Evolutionary conservation across 2,797 vertebrate genomes (phyloP), one percentile per base, ranked within the genome.

Genomic region (Toxotes lorentzi): DNA sequence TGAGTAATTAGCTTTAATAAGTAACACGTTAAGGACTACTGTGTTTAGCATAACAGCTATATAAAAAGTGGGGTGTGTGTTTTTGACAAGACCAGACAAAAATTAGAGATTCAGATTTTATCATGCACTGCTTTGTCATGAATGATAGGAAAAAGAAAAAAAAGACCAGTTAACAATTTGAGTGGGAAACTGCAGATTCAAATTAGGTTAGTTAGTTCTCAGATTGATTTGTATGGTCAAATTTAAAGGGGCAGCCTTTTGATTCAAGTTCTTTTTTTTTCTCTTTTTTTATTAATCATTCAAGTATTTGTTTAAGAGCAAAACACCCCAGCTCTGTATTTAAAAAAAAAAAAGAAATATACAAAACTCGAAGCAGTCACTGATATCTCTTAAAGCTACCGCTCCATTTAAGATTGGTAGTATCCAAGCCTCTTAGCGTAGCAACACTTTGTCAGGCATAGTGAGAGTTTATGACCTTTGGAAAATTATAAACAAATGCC

Each of bases 391-490:
- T 63, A 47, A 47, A 81, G 35, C 48, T 61, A 35, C 1, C 14
- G 64, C 41, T 74, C 27, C 0, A 66, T 63, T 64, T 35, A 48
- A 45, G 51, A 58, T 16, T 50, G 41, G 34, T 19, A 40, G 58
- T 59, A 83, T 58, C 34, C 51, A 32, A 51, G 16, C 50, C 54
- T 74, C 81, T 85, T 71, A 62, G 69, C 50, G 48, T 35, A 58
- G 70, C 57, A 72, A 58, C 56, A 73, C 54, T 78, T 81, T 9
- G 10, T 75, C 57, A 69, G 58, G 62, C 69, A 75, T 69, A 71
- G 60, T 75, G 57, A 73, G 62, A 76, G 76, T 85, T 76, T 86
- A 80, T 77, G 84, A 84, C 74, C 76, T 85, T 75, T 84, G 71
- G 57, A 84, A 88, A 71, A 83, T 54, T 41, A 69, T 66, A 81